Evolutionary conservation across 2,888 invertebrate species (phyloP).

Genomic region (Cosmia pyralina): DNA sequence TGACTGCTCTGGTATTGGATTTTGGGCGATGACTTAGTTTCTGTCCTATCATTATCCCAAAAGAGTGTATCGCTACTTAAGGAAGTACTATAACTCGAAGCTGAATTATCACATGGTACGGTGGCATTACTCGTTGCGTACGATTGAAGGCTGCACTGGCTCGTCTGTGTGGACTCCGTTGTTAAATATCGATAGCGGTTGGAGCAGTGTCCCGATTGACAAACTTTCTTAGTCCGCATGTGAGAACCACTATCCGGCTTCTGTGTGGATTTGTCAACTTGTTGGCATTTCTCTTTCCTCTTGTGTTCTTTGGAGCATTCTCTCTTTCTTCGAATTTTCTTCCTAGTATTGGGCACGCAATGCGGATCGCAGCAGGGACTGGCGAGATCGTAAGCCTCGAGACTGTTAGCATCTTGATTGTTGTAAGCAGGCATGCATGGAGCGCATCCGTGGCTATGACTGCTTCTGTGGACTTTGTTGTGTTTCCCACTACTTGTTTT

Average conservation of each 20-base stretch:
- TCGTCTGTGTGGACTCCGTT: constrained; percentile 92
- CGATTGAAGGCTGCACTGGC: constrained; percentile 95
- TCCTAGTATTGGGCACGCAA: constrained; percentile 93
- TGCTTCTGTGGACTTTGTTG: constrained; percentile 79
- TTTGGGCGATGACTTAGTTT: constrained; percentile 85
- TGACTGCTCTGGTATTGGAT: constrained; percentile 87
- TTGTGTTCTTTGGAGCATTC: constrained; percentile 91
- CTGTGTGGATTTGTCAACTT: constrained; percentile 86
- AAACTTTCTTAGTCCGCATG: constrained; percentile 84
- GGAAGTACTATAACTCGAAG: constrained; percentile 95
- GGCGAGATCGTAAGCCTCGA: constrained; percentile 96
- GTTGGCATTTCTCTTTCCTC: constrained; percentile 90
- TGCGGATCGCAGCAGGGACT: constrained; percentile 96
- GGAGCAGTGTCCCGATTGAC: constrained; percentile 82
- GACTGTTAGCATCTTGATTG: constrained; percentile 93
- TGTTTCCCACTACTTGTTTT: constrained; percentile 80
- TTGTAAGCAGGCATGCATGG: constrained; percentile 92
- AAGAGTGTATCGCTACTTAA: constrained; percentile 96
- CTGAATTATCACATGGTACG: constrained; percentile 92
- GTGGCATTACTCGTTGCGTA: constrained; percentile 94
- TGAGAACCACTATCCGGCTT: constrained; percentile 87
- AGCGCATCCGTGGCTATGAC: constrained; percentile 91
- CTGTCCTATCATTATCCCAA: constrained; percentile 92
- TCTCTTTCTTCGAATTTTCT: constrained; percentile 88
- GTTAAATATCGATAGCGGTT: constrained; percentile 91